Evolutionary conservation across 2,888 invertebrate species (phyloP), one percentile per base, ranked within the genome.

Genomic region (Habrosyne pyritoides): DNA sequence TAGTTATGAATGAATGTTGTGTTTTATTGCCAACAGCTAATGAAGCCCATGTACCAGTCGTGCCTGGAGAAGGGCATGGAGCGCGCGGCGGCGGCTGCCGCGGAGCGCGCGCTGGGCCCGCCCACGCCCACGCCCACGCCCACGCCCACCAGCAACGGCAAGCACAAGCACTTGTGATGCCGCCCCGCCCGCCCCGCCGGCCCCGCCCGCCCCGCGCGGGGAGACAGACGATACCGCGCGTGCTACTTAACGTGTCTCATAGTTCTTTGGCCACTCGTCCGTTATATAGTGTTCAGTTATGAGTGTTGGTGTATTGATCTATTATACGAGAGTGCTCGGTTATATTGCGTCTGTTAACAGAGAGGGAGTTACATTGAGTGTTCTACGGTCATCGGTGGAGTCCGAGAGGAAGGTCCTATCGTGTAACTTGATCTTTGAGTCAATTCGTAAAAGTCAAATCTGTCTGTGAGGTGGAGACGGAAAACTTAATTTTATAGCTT

Each of bases 41-140:
- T 97, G 96, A 96, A 96, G 87, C 97, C 97, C 66, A 87, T 95
- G 64, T 97, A 97, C 87, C 96, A 97, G 83, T 93, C 95, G 63
- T 96, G 96, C 81, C 93, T 97, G 81, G 96, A 97, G 90, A 96
- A 95, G 85, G 95, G 97, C 77, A 95, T 97, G 85, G 95, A 97
- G 83, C 96, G 95, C 86, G 97, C 96, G 74, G 96, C 97, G 67
- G 94, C 94, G 53, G 96, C 95, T 83, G 96, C 96, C 73, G 95
- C 96, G 57, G 95, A 95, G 83, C 92, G 94, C 56, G 94, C 95
- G 8, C 91, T 95, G 55, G 93, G 93, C 53, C 94, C 80, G 1
- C 8, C 59, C 53, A 10, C 69, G 42, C 64, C 69, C 52, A 33
- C 93, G 66, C 81, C 87, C 69, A 88, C 85, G 70, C 50, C 87